Percentiles rank a stretch among this genome's conserved stretches.
These are phyloP conservation scores for Eulimnadia texana DNA, from an alignment of 1,140 invertebrate species.

Conservation along the genomic window DNA sequence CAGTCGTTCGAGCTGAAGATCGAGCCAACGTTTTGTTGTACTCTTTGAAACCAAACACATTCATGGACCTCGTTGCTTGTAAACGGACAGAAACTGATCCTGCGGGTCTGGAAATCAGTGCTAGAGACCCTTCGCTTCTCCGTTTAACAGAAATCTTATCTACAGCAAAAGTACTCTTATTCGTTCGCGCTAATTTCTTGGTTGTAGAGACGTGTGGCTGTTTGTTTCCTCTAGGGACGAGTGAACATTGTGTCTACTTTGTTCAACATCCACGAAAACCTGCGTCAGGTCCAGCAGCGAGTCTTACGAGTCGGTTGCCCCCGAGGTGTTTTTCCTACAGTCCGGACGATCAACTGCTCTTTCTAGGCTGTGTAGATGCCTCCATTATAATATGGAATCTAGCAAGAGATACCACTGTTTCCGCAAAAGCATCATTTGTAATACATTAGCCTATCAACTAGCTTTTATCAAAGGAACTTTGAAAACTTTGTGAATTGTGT, in stretches of 20 bases:
- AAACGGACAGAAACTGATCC: constrained; percentile 10
- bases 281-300: not conserved
- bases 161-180: constrained; percentile 8
- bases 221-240: no score
- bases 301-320: not conserved
- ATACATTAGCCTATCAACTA: not conserved
- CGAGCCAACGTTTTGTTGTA: constrained; percentile 13
- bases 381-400: constrained; percentile 12
- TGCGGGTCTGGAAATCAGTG: not conserved
- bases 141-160: not conserved
- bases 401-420: not conserved
- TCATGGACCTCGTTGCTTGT: constrained; percentile 8
- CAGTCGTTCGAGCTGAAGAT: constrained; percentile 8
- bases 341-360: constrained; percentile 10
- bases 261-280: not conserved
- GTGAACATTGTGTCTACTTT: not conserved
- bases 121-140: not conserved
- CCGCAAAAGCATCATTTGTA: constrained; percentile 7
- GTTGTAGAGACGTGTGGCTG: no score
- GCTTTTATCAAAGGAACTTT: not conserved
- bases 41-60: not conserved
- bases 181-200: no score
- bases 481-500: not conserved
- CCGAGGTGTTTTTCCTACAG: constrained; percentile 6
- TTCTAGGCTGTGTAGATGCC: constrained; percentile 13